These are phyloP conservation scores for Epinotia nisella DNA, from an alignment of 2,888 invertebrate genomes.

Conservation along the genomic window DNA sequence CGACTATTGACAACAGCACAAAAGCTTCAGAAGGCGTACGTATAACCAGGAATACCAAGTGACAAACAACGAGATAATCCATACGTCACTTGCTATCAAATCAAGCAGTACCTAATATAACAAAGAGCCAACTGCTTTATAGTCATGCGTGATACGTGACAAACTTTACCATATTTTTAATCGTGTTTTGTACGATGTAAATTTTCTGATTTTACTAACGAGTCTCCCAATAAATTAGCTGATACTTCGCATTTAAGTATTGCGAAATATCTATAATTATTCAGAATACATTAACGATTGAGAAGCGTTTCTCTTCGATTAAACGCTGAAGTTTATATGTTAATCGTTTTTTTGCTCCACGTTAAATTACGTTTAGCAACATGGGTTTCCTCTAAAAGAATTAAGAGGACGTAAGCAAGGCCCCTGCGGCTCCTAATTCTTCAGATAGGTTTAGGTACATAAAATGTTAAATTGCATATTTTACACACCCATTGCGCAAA, in stretches of 20 bases:
- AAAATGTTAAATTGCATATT: neutral
- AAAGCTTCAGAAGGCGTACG: too few relatives aligned
- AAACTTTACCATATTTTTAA: neutral
- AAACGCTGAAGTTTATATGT: constrained; percentile 28
- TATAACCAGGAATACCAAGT: too few relatives aligned
- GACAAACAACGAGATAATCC: neutral
- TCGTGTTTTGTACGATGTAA: neutral
- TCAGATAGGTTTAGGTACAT: neutral
- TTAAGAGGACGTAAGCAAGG: constrained; percentile 31
- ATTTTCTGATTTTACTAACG: neutral
- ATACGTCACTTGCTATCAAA: neutral
- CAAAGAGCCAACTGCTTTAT: too few relatives aligned
- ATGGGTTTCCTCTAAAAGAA: constrained; percentile 32
- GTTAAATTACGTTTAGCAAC: constrained; percentile 36
- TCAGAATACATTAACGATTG: constrained; percentile 37
- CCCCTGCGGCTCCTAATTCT: constrained; percentile 1
- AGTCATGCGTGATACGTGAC: neutral
- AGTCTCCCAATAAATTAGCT: constrained; percentile 17
- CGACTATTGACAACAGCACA: too few relatives aligned
- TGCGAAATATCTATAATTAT: constrained; percentile 37
- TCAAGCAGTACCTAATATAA: too few relatives aligned
- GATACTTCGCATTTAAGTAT: constrained; percentile 14
- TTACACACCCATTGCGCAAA: neutral
- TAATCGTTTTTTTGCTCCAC: constrained; percentile 35
- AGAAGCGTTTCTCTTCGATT: constrained; percentile 39